phyloP scores from a whole-genome alignment of 2,797 vertebrate species.

The Enteromius argenteus region DNA sequence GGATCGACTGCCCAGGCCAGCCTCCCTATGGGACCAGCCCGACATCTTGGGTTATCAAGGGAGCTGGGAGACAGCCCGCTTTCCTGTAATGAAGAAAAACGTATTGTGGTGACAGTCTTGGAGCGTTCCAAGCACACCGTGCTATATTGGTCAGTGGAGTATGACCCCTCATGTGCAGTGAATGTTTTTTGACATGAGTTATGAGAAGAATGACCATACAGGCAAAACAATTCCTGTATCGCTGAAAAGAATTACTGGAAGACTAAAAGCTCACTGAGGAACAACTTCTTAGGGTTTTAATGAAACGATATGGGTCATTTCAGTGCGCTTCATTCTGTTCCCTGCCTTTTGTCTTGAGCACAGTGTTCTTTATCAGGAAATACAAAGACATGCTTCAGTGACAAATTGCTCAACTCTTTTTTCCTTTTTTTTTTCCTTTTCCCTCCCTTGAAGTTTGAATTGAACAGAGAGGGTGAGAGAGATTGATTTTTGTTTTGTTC shows the following conservation, averaged over 20 bases:
- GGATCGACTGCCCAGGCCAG: constrained; percentile 70
- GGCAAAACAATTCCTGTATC: not conserved
- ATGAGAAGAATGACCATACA: not conserved
- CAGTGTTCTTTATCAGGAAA: constrained; percentile 42
- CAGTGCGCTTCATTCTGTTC: not conserved
- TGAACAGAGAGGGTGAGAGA: constrained; percentile 35
- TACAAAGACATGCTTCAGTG: constrained; percentile 42
- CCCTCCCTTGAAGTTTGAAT: constrained; percentile 43
- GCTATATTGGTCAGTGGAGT: constrained; percentile 32
- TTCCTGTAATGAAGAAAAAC: constrained; percentile 62
- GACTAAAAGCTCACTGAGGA: not conserved
- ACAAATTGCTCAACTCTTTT: constrained; percentile 35
- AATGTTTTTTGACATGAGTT: constrained; percentile 47
- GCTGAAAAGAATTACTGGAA: not conserved
- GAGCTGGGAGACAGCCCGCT: constrained; percentile 60
- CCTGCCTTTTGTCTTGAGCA: constrained; percentile 30
- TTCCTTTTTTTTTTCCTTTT: not conserved
- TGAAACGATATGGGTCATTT: constrained; percentile 18
- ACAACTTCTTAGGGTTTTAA: not conserved
- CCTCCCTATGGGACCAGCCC: constrained; percentile 67
- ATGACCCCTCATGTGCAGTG: constrained; percentile 54
- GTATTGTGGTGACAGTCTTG: constrained; percentile 59
- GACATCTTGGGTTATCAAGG: constrained; percentile 68
- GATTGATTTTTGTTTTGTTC: constrained; percentile 52
- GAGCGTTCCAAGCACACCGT: constrained; percentile 39